phyloP scores from a whole-genome alignment of 2,113 vertebrate genomes.

The Cyphomyrus plagiostoma region DNA sequence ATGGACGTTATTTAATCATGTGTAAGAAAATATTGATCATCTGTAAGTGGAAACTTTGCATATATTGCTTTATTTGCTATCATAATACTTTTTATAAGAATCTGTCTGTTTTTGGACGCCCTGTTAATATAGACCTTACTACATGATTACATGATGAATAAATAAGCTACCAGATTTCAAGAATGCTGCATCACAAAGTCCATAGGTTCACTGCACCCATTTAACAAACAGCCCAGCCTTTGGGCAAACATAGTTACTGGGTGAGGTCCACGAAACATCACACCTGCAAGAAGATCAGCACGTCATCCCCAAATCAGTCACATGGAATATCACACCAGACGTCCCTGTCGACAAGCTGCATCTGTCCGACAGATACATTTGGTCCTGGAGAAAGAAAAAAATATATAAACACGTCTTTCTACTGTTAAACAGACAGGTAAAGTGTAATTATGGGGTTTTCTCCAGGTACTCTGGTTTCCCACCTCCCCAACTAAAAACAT shows the following conservation, averaged over 20 bases:
- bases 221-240: constrained; percentile 24
- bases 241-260: background rate
- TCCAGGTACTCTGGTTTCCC: too few species aligned
- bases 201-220: constrained; percentile 9
- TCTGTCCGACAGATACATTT: background rate
- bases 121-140: background rate
- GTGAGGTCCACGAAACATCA: background rate
- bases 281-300: background rate
- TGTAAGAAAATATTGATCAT: background rate
- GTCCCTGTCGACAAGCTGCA: background rate
- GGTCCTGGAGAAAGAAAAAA: background rate
- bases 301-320: too few species aligned
- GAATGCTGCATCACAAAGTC: background rate
- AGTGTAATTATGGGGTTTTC: too few species aligned
- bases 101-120: background rate
- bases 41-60: background rate
- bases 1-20: background rate
- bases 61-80: background rate
- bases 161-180: background rate
- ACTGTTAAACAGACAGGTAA: background rate
- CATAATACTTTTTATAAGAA: background rate
- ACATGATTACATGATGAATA: background rate
- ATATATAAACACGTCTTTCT: background rate
- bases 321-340: background rate
- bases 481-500: too few species aligned